A percentile compares a stretch with the other conserved stretches of the same genome.
These are phyloP conservation scores for Oncopodura yosiiana DNA, from an alignment of 1,140 invertebrate species.

Conservation along the genomic window DNA sequence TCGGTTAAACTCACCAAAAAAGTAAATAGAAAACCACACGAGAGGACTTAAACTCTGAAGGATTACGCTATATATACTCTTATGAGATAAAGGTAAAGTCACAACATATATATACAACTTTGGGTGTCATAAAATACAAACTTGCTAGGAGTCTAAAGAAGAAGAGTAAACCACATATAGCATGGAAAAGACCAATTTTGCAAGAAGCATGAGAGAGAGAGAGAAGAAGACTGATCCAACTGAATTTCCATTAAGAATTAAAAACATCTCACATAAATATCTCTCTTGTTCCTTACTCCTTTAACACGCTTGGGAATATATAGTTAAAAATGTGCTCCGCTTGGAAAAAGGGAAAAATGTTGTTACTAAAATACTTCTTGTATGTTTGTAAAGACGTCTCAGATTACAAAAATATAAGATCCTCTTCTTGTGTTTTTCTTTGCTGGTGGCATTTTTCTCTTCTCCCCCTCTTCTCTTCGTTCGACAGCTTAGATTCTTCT, in stretches of 20 bases:
- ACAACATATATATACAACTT: constrained; percentile 10
- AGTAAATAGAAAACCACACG: not conserved
- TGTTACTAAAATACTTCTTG: too few species aligned
- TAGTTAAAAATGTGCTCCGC: too few species aligned
- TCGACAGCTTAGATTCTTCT: too few species aligned
- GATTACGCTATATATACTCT: not conserved
- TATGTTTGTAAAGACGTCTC: too few species aligned
- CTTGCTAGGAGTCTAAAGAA: not conserved
- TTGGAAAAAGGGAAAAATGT: too few species aligned
- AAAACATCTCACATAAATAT: constrained; percentile 35
- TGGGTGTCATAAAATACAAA: constrained; percentile 32
- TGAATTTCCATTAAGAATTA: constrained; percentile 36
- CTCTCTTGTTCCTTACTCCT: constrained; percentile 12
- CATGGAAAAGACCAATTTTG: not conserved
- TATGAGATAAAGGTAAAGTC: not conserved
- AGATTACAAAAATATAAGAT: too few species aligned
- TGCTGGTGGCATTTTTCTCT: too few species aligned
- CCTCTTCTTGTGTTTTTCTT: too few species aligned
- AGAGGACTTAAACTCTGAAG: constrained; percentile 1
- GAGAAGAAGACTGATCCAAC: constrained; percentile 23
- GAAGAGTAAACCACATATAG: constrained; percentile 2
- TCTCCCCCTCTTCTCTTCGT: too few species aligned
- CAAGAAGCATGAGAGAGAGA: not conserved
- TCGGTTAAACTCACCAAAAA: not conserved
- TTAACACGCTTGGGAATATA: too few species aligned